phyloP scores from a whole-genome alignment of 2,797 vertebrate species.

The Propithecus deckenii region DNA sequence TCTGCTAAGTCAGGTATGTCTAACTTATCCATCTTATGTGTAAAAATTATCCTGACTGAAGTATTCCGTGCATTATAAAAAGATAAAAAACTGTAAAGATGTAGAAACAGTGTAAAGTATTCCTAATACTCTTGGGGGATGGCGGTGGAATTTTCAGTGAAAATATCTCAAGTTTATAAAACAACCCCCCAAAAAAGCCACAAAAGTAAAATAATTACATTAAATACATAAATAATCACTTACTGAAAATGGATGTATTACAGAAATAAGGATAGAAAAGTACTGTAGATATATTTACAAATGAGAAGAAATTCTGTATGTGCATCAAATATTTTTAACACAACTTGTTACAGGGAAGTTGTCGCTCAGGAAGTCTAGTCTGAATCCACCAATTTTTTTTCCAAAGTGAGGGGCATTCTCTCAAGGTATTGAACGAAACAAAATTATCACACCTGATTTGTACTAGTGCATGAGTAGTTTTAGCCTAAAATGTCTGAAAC shows the following conservation, averaged over 20 bases:
- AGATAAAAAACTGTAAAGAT: background rate
- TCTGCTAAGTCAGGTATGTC: conserved; percentile 66
- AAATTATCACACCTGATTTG: background rate
- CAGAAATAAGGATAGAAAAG: background rate
- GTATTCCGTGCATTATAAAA: conserved; percentile 15
- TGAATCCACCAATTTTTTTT: background rate
- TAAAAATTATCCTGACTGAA: conserved; percentile 44
- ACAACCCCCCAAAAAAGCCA: conserved; percentile 9
- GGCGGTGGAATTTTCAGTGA: background rate
- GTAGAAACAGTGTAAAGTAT: background rate
- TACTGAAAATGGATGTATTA: background rate
- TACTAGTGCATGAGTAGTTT: background rate
- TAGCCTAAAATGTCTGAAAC: conserved; percentile 12
- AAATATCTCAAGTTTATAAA: conserved; percentile 20
- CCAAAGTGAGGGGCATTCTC: background rate
- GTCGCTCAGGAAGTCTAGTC: background rate
- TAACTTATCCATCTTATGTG: conserved; percentile 20
- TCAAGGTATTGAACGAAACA: background rate
- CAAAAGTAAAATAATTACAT: background rate
- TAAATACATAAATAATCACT: background rate
- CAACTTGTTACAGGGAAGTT: background rate
- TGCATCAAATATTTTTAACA: conserved; percentile 14
- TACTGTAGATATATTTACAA: background rate
- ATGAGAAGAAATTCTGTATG: background rate
- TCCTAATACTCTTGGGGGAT: background rate